Conservation (phyloP, 2,797 vertebrate genomes). For the Gallinago solitaria region DNA sequence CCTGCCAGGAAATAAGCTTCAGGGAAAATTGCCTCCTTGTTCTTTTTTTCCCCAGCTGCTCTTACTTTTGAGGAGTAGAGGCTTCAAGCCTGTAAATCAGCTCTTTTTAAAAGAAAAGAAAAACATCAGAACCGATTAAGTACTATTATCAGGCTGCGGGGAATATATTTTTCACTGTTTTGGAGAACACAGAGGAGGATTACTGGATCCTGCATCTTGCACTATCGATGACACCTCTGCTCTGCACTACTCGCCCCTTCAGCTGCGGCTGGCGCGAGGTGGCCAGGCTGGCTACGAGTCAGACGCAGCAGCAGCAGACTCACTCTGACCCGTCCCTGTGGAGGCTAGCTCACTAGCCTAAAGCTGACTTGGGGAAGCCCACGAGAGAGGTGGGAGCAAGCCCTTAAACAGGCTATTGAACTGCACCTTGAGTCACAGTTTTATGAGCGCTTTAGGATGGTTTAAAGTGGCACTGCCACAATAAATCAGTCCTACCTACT, state of each 20-base stretch:
- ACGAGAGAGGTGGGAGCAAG: background rate
- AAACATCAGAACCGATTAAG: background rate
- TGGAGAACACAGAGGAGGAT: background rate
- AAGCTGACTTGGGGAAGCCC: background rate
- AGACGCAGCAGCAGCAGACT: background rate
- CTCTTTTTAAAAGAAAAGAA: background rate
- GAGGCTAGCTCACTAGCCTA: background rate
- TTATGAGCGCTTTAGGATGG: background rate
- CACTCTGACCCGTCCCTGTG: background rate
- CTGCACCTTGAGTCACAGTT: background rate
- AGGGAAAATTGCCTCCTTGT: background rate
- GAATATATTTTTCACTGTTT: background rate
- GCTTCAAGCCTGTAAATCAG: background rate
- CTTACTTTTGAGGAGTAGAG: background rate
- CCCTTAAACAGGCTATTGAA: background rate
- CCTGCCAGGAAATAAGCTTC: background rate
- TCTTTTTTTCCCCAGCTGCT: background rate
- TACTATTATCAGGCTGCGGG: background rate
- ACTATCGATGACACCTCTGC: background rate
- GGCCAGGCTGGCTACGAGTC: background rate
- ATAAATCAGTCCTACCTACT: background rate
- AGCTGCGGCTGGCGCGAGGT: background rate
- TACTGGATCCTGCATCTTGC: background rate
- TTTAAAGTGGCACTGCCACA: background rate
- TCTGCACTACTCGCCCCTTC: background rate